These are phyloP conservation scores for Amphipoea lucens DNA, from an alignment of 2,888 invertebrate genomes.

Conservation along the genomic window DNA sequence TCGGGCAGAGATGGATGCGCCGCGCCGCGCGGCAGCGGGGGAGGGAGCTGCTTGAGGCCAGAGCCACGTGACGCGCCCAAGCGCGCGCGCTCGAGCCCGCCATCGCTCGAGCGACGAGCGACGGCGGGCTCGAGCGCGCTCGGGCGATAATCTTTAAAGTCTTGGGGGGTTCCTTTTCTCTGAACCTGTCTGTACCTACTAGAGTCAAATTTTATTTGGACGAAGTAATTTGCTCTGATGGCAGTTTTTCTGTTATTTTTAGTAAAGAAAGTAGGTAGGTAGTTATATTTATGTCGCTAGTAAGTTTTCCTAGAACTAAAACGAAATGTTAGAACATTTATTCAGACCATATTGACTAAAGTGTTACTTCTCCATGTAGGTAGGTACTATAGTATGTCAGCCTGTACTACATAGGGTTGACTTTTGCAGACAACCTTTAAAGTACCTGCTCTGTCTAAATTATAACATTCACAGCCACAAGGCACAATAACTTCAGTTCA, in stretches of 20 bases:
- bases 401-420: not conserved
- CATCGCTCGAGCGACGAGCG: too few species aligned
- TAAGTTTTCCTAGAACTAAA: not conserved
- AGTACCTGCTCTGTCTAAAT: not conserved
- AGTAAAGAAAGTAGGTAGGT: not conserved
- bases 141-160: too few species aligned
- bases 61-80: too few species aligned
- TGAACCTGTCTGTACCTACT: too few species aligned
- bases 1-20: too few species aligned
- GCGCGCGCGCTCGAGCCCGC: too few species aligned
- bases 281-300: not conserved
- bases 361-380: too few species aligned
- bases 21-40: too few species aligned
- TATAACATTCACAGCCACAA: not conserved
- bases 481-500: not conserved
- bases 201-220: slow-evolving; percentile 14
- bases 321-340: not conserved
- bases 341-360: not conserved
- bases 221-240: slow-evolving; percentile 7
- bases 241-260: slow-evolving; percentile 25
- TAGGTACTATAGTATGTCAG: not conserved
- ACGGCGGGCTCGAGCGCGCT: too few species aligned
- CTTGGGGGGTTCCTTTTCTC: too few species aligned
- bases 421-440: not conserved
- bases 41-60: too few species aligned